Conservation (phyloP, 1,140 invertebrate genomes). For the Ditylenchus dipsaci region DNA sequence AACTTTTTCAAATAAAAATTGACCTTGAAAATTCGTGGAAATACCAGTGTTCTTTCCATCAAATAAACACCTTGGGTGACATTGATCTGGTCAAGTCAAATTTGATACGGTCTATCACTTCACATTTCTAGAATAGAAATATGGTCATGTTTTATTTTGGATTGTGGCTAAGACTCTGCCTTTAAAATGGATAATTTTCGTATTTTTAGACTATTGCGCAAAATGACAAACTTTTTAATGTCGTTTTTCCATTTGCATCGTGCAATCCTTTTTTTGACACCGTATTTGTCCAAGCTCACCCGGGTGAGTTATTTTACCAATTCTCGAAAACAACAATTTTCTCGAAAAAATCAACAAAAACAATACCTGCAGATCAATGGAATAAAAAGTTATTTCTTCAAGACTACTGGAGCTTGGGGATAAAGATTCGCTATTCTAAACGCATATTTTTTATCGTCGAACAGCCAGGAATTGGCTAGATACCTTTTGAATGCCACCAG, state of each 20-base stretch:
- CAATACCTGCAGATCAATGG: conserved; percentile 41
- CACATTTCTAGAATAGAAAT: conserved; percentile 19
- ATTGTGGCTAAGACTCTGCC: too few species aligned
- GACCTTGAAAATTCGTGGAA: not conserved
- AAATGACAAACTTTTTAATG: too few species aligned
- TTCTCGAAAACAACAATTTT: too few species aligned
- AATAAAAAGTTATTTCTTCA: conserved; percentile 35
- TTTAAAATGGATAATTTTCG: not conserved
- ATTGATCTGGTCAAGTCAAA: conserved; percentile 38
- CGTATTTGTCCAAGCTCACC: too few species aligned
- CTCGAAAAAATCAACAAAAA: too few species aligned
- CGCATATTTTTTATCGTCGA: not conserved
- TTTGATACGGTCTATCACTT: conserved; percentile 28
- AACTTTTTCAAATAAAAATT: conserved; percentile 41
- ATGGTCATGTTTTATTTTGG: conserved; percentile 17
- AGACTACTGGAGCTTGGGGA: conserved; percentile 9
- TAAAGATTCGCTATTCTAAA: not conserved
- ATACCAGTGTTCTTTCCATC: not conserved
- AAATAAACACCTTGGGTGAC: conserved; percentile 5
- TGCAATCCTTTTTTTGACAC: too few species aligned
- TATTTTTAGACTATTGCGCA: too few species aligned
- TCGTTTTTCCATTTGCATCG: too few species aligned
- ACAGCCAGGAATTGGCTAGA: too few species aligned
- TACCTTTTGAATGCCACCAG: conserved; percentile 18
- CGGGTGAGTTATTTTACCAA: too few species aligned